These are phyloP conservation scores for Ornithorhynchus anatinus DNA, from an alignment of 2,113 vertebrate species.

Conservation along the genomic window DNA sequence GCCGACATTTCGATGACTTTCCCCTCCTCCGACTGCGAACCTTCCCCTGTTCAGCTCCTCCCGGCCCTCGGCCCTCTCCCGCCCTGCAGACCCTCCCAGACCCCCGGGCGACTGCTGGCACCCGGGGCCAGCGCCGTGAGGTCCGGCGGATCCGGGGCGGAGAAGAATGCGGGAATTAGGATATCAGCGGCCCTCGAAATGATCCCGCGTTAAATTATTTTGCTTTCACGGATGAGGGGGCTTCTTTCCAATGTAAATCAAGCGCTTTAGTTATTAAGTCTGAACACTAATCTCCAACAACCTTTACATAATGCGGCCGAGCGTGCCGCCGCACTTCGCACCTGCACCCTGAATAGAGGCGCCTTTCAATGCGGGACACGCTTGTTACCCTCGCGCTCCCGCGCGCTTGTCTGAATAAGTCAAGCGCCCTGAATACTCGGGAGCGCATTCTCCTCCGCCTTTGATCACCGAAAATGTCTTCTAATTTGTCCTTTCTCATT, in stretches of 20 bases:
- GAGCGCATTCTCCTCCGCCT: conserved; percentile 84
- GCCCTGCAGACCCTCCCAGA: conserved; percentile 37
- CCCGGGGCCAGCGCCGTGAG: not conserved
- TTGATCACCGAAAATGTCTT: conserved; percentile 89
- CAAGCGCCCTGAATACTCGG: conserved; percentile 85
- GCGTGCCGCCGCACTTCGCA: conserved; percentile 92
- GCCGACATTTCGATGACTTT: conserved; percentile 36
- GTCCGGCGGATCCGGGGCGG: not conserved
- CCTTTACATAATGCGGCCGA: conserved; percentile 93
- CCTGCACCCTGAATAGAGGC: conserved; percentile 97
- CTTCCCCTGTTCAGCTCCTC: conserved; percentile 5
- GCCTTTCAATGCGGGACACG: conserved; percentile 92
- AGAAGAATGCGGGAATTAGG: conserved; percentile 83
- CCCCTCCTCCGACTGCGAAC: conserved; percentile 36
- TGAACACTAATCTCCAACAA: conserved; percentile 95
- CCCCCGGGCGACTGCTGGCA: conserved; percentile 26
- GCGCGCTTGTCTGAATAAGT: conserved; percentile 92
- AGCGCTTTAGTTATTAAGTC: conserved; percentile 87
- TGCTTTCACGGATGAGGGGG: conserved; percentile 87
- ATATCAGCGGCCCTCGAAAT: conserved; percentile 76
- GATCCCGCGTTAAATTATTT: conserved; percentile 84
- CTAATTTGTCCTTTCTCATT: conserved; percentile 90
- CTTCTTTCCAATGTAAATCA: conserved; percentile 87
- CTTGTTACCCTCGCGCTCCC: conserved; percentile 94
- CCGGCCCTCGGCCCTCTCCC: conserved; percentile 40